phyloP scores from a whole-genome alignment of 2,113 vertebrate species.

The Pongo pygmaeus region DNA sequence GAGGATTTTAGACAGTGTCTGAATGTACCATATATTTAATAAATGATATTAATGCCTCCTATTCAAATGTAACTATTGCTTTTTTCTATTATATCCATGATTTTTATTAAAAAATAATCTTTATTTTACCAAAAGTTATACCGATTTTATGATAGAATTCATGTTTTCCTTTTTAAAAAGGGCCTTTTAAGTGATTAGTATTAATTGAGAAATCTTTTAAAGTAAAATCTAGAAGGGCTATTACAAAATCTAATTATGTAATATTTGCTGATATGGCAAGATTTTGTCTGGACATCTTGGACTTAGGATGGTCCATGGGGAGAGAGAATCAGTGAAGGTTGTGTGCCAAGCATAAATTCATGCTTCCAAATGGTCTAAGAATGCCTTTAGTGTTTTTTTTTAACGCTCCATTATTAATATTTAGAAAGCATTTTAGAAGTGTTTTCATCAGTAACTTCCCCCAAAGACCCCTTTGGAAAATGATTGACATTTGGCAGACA shows the following conservation, averaged over 20 bases:
- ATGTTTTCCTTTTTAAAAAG: background rate
- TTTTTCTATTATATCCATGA: background rate
- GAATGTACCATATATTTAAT: background rate
- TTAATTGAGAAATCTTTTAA: background rate
- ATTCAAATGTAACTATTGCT: background rate
- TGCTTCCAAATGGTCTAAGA: background rate
- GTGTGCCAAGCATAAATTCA: background rate
- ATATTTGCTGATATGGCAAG: background rate
- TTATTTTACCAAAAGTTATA: background rate
- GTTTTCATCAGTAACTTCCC: conserved; percentile 39
- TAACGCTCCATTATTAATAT: conserved; percentile 19
- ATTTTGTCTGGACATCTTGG: background rate
- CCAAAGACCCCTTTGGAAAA: conserved; percentile 43
- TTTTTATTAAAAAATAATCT: background rate
- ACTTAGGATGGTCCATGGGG: background rate
- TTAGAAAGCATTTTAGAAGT: conserved; percentile 46
- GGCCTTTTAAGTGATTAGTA: background rate
- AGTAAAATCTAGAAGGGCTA: background rate
- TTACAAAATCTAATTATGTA: background rate
- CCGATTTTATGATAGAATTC: background rate
- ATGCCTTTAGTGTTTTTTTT: background rate
- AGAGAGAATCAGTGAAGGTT: background rate
- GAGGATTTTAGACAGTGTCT: background rate
- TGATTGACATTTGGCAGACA: conserved; percentile 56
- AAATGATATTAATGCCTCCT: background rate